These are phyloP conservation scores for Caretta caretta DNA, from an alignment of 2,113 vertebrate genomes.

Conservation along the genomic window DNA sequence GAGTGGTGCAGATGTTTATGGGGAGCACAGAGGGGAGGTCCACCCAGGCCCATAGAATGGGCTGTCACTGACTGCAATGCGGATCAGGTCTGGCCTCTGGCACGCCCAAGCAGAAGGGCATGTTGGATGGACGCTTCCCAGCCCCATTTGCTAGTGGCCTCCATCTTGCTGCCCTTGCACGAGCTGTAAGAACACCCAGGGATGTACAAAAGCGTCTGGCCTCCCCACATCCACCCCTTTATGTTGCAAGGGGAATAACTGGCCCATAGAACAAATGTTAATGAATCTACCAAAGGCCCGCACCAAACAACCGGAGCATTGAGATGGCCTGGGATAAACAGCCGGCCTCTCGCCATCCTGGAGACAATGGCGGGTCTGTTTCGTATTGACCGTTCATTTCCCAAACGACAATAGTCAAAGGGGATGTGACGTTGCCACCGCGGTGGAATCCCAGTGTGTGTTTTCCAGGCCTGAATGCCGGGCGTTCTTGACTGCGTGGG, in stretches of 20 bases:
- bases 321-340: conserved; percentile 54
- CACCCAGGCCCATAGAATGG: too few species aligned
- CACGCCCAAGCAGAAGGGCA: background rate
- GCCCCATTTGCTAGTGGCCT: background rate
- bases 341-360: conserved; percentile 33
- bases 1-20: background rate
- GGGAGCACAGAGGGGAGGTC: too few species aligned
- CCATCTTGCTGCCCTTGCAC: background rate
- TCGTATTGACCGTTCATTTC: conserved; percentile 54
- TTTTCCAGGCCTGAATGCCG: conserved; percentile 58
- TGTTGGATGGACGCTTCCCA: background rate
- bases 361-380: conserved; percentile 58
- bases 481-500: conserved; percentile 56
- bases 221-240: background rate
- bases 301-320: conserved; percentile 69
- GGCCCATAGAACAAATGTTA: conserved; percentile 2
- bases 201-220: background rate
- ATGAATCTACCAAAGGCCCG: background rate
- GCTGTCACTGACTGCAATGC: background rate
- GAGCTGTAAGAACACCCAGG: background rate
- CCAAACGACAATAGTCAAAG: conserved; percentile 66
- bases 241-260: background rate
- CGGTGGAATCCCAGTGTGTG: conserved; percentile 62
- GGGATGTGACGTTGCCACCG: conserved; percentile 62
- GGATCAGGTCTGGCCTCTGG: background rate